phyloP scores from a whole-genome alignment of 2,113 vertebrate species.

The Chaetodon auriga region DNA sequence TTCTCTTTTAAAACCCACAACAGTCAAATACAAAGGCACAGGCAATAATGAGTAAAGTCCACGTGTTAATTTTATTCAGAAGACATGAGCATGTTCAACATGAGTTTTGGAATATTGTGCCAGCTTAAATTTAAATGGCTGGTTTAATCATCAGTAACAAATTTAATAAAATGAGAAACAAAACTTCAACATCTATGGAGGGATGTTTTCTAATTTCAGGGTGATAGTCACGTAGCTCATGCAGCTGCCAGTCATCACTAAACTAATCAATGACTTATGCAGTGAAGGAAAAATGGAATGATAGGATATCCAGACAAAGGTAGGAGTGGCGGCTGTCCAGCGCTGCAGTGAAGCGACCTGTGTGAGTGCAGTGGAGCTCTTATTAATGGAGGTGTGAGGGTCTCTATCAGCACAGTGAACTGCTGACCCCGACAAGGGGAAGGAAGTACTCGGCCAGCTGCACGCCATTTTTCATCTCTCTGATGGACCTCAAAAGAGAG shows the following conservation, averaged over 20 bases:
- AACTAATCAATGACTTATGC: not conserved
- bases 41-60: not conserved
- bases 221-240: not conserved
- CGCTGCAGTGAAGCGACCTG: constrained; percentile 63
- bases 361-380: constrained; percentile 58
- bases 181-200: not conserved
- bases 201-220: not conserved
- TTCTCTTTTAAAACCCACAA: not conserved
- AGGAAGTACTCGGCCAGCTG: constrained; percentile 77
- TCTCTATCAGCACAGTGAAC: constrained; percentile 82
- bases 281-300: constrained; percentile 18
- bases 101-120: no score
- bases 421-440: constrained; percentile 77
- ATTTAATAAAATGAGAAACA: not conserved
- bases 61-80: not conserved
- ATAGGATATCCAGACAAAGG: constrained; percentile 35
- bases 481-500: constrained; percentile 70
- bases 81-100: not conserved
- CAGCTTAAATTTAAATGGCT: not conserved
- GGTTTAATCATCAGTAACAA: not conserved
- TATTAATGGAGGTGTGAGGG: constrained; percentile 73
- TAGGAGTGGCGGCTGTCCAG: constrained; percentile 43
- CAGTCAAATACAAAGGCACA: not conserved
- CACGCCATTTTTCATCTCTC: constrained; percentile 82
- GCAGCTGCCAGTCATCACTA: constrained; percentile 6